Base-by-base conservation (phyloP, 2,113 vertebrate species). In the Myodes glareolus region DNA sequence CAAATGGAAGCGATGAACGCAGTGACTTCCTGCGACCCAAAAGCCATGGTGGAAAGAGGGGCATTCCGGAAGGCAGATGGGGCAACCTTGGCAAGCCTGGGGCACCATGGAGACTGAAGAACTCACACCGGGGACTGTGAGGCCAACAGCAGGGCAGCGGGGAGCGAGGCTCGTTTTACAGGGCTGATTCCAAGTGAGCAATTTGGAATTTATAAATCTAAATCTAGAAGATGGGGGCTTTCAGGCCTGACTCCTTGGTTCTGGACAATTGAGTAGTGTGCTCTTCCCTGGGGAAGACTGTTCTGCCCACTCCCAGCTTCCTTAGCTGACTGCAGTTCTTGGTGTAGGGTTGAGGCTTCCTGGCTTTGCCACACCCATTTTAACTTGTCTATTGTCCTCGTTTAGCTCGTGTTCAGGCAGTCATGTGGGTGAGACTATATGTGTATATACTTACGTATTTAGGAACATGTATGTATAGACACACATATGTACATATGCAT, bases 91-190 rank as follows among this genome's bases (percentile, higher is more conserved):
- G 33, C 7, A 47, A 36, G 31, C 9, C 16, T 7, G 25, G 19
- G 21, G 68, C 50, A 7, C 23, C 21, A 42, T 6, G 23, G 31
- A 29, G 36, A 23, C n/a, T 0, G 3, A 3, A 47, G 7, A 4
- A 16, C 3, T 23, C 0, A 13, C 27, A n/a, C 16, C 0, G 90
- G 12, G 2, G 5, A 3, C 29, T 12, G 0, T 3, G 0, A 23
- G 21, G 7, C 0, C 17, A 33, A 65, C 63, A 9, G 14, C 7
- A 23, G 52, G 2, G 19, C 52, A 12, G 10, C 0, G 27, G 36
- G 42, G 11, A 5, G 55, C 2, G 0, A 21, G 77, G 72, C 36
- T 70, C 27, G 0, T 42, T 29, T 4, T 29, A 2, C 7, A 14
- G 4, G 1, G 1, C 23, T 68, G n/a, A 39, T 33, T 3, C 0